Percentiles rank a stretch among this genome's conserved stretches.
Conservation (phyloP, 2,113 vertebrate species). For the Clupea harengus region DNA sequence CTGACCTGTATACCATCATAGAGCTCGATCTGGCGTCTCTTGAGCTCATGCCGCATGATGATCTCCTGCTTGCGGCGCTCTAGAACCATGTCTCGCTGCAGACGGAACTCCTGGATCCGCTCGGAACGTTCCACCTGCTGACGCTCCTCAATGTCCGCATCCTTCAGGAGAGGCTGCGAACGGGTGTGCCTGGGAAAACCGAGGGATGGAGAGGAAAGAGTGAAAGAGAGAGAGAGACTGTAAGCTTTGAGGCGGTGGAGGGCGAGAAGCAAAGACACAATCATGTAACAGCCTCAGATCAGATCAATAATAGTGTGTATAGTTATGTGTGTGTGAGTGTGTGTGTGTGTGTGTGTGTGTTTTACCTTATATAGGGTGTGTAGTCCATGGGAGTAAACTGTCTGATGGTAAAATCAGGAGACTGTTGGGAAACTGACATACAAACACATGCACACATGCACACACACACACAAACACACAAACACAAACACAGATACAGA, state of each 20-base stretch:
- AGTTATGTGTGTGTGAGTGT: constrained; percentile 8
- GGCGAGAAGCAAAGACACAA: no score
- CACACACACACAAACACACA: constrained; percentile 3
- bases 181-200: constrained; percentile 66
- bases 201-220: neutral
- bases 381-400: constrained; percentile 20
- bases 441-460: constrained; percentile 17
- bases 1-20: constrained; percentile 78
- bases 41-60: constrained; percentile 63
- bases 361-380: constrained; percentile 36
- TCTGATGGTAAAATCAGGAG: neutral
- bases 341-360: neutral
- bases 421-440: neutral
- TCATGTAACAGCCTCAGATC: no score
- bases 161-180: constrained; percentile 60
- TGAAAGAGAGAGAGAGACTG: neutral
- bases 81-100: constrained; percentile 65
- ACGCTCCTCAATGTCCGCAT: constrained; percentile 65
- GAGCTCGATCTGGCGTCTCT: constrained; percentile 67
- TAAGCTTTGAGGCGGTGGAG: no score
- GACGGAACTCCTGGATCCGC: constrained; percentile 75
- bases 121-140: constrained; percentile 68
- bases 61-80: constrained; percentile 68
- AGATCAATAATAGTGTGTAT: neutral
- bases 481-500: neutral